Conservation (phyloP, 1,140 invertebrate species). For the Ectropis grisescens region DNA sequence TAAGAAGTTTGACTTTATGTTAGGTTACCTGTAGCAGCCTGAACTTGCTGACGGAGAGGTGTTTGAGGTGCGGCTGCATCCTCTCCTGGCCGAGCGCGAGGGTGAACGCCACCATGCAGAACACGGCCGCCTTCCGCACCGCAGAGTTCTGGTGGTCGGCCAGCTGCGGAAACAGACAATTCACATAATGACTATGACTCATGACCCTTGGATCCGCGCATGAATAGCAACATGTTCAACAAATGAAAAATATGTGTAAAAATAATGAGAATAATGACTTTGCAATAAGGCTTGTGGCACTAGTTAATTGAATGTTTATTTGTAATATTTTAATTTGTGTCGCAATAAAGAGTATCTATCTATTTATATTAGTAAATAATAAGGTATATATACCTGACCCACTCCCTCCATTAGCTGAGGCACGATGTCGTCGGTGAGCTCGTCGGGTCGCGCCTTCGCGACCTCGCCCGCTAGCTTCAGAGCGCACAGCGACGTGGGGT, state of each 20-base stretch:
- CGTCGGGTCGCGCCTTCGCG: conserved; percentile 77
- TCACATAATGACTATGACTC: not conserved
- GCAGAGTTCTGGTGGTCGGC: conserved; percentile 91
- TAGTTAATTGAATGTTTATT: too few relatives aligned
- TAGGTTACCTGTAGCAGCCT: conserved; percentile 46
- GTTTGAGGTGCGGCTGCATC: conserved; percentile 82
- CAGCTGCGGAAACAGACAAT: conserved; percentile 58
- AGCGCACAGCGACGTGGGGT: conserved; percentile 89
- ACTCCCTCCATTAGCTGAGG: conserved; percentile 89
- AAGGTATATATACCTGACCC: conserved; percentile 81
- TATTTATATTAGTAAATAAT: too few relatives aligned
- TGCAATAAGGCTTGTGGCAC: too few relatives aligned
- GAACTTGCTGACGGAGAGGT: conserved; percentile 88
- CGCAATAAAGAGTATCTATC: too few relatives aligned
- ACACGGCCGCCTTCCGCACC: conserved; percentile 93
- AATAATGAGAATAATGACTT: too few relatives aligned
- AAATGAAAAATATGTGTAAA: too few relatives aligned
- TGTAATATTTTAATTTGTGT: too few relatives aligned
- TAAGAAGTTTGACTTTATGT: too few relatives aligned
- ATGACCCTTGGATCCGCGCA: too few relatives aligned
- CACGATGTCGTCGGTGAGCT: conserved; percentile 81
- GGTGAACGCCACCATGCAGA: conserved; percentile 95
- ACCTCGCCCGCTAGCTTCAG: conserved; percentile 94
- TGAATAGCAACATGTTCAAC: too few relatives aligned
- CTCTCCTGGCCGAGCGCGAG: conserved; percentile 86